phyloP scores from a whole-genome alignment of 92 coral and sea anemone species.

The Muricea muricata region DNA sequence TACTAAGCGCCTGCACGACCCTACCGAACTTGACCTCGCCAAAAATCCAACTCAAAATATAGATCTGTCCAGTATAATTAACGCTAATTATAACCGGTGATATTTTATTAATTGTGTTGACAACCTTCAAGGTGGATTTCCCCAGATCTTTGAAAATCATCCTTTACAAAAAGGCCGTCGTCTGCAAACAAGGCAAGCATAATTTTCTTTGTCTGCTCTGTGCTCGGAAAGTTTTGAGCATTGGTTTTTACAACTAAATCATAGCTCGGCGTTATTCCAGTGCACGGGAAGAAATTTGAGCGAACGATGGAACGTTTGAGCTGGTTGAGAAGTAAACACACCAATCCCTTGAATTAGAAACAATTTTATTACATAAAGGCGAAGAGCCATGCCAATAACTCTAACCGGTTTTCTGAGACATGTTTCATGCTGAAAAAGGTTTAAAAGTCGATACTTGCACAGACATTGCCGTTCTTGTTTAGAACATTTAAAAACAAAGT shows the following conservation, averaged over 20 bases:
- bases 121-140: conserved; percentile 60
- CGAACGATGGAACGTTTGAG: background rate
- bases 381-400: too few species aligned
- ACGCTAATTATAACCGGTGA: too few species aligned
- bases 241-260: conserved; percentile 6
- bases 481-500: too few species aligned
- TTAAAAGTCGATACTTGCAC: too few species aligned
- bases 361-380: background rate
- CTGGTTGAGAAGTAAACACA: background rate
- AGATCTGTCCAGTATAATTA: too few species aligned
- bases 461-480: too few species aligned
- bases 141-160: conserved; percentile 79
- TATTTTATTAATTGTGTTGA: too few species aligned
- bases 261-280: background rate
- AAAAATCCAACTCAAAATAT: too few species aligned
- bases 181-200: conserved; percentile 82
- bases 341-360: background rate
- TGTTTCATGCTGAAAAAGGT: too few species aligned
- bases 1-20: too few species aligned
- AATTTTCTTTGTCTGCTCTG: background rate
- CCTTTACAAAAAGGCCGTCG: conserved; percentile 77
- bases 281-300: background rate
- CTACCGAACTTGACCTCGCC: too few species aligned
- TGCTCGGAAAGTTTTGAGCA: background rate
- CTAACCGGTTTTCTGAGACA: too few species aligned